Evolutionary conservation across 2,113 vertebrate genomes (phyloP), one percentile per base, ranked within the genome.

Genomic region (Pollachius pollachius): DNA sequence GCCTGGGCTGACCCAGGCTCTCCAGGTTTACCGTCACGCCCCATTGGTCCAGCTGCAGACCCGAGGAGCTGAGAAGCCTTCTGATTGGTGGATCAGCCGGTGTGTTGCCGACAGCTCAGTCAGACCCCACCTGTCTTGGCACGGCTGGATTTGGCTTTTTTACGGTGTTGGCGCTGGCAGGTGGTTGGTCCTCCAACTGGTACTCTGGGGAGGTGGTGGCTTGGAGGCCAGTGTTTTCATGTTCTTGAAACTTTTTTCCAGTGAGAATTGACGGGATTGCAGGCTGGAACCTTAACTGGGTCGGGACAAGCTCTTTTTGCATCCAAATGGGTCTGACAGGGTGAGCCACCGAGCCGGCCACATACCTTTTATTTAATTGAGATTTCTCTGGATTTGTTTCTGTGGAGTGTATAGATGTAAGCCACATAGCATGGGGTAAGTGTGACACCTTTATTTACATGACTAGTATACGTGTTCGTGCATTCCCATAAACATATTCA

Each of bases 31-130:
- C 67, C 1, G 64, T 62, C 48, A 54, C 34, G 37, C 80, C 80
- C 69, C 70, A 81, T 83, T 86, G 84, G 74, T 88, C 82, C 82
- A 83, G 82, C 79, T 88, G 86, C 79, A 12, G 41, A 48, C 41
- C 41, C 41, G 41, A 2, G 73, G 78, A 23, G 25, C 72, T 9
- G 37, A 71, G 72, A 62, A 52, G 68, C 11, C 41, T 19, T 37
- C 9, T 18, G 27, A 68, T 68, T 72, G 68, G 52, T 48, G 19
- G 27, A 15, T 80, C 69, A 75, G 77, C 64, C 83, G 79, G 67
- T 74, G 73, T 70, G 69, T 74, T 70, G 67, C 41, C 54, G 13
- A 70, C 85, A 85, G 80, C 83, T 89, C 76, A 66, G 69, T 84
- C 74, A 66, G 62, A 68, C 64, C 34, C 69, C 57, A 67, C 76